These are phyloP conservation scores for Calephelis perditalis DNA, from an alignment of 2,888 invertebrate genomes.

Conservation along the genomic window DNA sequence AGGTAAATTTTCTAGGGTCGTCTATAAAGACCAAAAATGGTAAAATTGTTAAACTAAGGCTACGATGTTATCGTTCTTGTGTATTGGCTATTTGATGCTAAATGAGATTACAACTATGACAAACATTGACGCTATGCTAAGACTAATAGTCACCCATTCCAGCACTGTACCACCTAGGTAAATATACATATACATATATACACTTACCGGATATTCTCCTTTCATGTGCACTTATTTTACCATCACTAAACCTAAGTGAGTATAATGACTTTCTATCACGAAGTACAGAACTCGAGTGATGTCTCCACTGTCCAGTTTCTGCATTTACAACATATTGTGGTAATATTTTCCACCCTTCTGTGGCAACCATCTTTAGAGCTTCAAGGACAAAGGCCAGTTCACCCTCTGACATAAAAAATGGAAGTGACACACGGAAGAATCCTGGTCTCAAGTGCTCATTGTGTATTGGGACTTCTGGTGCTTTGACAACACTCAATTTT, in stretches of 20 bases:
- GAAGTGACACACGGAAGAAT: constrained; percentile 90
- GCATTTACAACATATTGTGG: constrained; percentile 93
- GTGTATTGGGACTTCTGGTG: constrained; percentile 62
- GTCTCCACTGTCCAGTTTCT: constrained; percentile 94
- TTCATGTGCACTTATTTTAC: constrained; percentile 86
- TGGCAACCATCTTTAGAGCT: constrained; percentile 91
- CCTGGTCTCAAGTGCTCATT: constrained; percentile 90
- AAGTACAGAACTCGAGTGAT: constrained; percentile 86
- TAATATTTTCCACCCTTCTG: constrained; percentile 92
- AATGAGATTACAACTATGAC: no score
- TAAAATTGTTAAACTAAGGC: no score
- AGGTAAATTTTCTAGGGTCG: no score
- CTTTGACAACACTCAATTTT: constrained; percentile 61
- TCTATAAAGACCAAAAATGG: no score
- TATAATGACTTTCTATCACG: constrained; percentile 91
- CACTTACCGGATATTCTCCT: constrained; percentile 80
- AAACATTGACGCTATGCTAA: no score
- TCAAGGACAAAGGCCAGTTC: constrained; percentile 90
- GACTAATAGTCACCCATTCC: no score
- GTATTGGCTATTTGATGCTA: no score
- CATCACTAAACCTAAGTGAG: constrained; percentile 85
- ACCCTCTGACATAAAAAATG: constrained; percentile 89
- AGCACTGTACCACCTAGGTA: no score
- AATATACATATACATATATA: background rate
- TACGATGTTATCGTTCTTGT: no score